A percentile compares a stretch with the other conserved stretches of the same genome.
Conservation (phyloP, 2,113 vertebrate species). For the Syrrhaptes paradoxus region DNA sequence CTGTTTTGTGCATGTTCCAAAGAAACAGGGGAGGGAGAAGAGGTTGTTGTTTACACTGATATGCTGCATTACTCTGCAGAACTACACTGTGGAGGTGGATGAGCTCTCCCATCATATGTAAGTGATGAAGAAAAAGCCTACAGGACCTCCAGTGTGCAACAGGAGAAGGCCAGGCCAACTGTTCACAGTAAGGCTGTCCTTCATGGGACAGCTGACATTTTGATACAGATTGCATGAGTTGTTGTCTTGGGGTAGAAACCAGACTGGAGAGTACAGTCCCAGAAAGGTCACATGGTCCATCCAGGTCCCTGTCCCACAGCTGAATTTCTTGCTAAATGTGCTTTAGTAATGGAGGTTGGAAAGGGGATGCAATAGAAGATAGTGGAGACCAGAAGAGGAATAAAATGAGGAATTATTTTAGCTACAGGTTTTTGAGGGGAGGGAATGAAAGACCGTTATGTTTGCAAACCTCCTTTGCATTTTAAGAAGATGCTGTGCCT, state of each 20-base stretch:
- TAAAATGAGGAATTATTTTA: background rate
- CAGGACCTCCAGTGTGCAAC: accelerated
- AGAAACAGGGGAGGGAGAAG: background rate
- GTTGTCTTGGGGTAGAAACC: background rate
- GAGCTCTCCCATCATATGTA: background rate
- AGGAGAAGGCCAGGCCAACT: background rate
- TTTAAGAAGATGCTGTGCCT: background rate
- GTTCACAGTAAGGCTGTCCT: background rate
- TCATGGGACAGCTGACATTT: background rate
- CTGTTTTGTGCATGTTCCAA: background rate
- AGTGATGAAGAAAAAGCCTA: background rate
- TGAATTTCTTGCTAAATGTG: background rate
- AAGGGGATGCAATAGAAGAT: background rate
- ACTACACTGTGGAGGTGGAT: background rate
- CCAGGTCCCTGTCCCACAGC: background rate
- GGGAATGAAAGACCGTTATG: background rate
- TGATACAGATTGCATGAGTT: background rate
- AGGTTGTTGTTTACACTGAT: background rate
- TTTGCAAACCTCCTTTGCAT: background rate
- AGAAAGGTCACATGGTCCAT: background rate
- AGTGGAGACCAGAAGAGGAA: background rate
- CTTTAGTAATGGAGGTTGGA: background rate
- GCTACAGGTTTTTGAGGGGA: background rate
- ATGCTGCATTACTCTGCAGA: accelerated
- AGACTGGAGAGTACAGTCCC: background rate